A percentile compares a stretch with the other conserved stretches of the same genome.
These are phyloP conservation scores for Lasioglossum zephyrum DNA, from an alignment of 2,888 invertebrate species.

Conservation along the genomic window DNA sequence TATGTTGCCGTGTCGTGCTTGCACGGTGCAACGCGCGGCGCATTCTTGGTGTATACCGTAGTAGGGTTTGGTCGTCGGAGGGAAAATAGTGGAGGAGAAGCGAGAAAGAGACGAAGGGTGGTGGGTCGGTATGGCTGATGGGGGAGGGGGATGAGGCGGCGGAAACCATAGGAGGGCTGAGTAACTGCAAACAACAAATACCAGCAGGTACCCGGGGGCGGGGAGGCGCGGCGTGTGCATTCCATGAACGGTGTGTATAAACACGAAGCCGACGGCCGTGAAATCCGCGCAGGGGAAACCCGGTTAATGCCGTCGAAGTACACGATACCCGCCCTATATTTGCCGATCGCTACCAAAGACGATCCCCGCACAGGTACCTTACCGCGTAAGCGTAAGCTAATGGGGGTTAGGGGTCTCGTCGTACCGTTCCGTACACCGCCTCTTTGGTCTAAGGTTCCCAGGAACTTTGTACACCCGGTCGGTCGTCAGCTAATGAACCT, in stretches of 20 bases:
- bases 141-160: conserved; percentile 20
- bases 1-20: conserved; percentile 50
- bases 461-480: conserved; percentile 59
- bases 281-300: conserved; percentile 64
- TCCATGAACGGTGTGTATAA: conserved; percentile 65
- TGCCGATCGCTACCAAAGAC: conserved; percentile 58
- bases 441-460: conserved; percentile 39
- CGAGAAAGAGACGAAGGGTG: conserved; percentile 1
- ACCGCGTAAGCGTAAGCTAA: conserved; percentile 60
- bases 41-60: conserved; percentile 41
- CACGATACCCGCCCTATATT: conserved; percentile 58
- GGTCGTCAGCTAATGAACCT: conserved; percentile 65
- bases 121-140: neutral
- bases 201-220: conserved; percentile 59
- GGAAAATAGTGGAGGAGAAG: neutral
- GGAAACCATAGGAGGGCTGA: conserved; percentile 68
- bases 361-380: conserved; percentile 18
- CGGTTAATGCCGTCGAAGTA: conserved; percentile 50
- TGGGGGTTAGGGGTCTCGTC: conserved; percentile 42
- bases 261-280: conserved; percentile 67
- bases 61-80: neutral
- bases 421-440: neutral
- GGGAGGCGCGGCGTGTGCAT: conserved; percentile 39
- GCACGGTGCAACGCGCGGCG: conserved; percentile 58
- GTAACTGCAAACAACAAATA: conserved; percentile 78